Evolutionary conservation across 1,140 invertebrate species (phyloP).

Genomic region (Tetraneura akinire): DNA sequence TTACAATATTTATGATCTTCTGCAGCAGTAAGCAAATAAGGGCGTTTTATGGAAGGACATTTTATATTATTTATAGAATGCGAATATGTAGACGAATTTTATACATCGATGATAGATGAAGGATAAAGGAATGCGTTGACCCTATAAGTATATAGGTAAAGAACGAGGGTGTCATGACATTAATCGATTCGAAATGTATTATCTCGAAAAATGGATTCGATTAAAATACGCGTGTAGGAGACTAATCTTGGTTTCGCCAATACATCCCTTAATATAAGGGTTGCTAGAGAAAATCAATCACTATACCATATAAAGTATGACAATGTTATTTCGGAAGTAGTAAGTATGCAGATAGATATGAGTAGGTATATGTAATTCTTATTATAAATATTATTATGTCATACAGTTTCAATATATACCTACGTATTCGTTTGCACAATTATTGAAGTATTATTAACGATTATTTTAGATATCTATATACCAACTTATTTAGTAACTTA

Average conservation of each 20-base stretch:
- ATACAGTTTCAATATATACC: too few species aligned
- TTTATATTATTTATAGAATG: not conserved
- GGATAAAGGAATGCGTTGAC: not conserved
- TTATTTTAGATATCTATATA: too few species aligned
- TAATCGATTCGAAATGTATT: slow-evolving; percentile 37
- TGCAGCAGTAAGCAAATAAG: not conserved
- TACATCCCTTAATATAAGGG: not conserved
- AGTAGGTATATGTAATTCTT: too few species aligned
- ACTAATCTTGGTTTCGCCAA: slow-evolving; percentile 9
- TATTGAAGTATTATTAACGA: too few species aligned
- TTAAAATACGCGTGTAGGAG: not conserved
- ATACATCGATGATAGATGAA: not conserved
- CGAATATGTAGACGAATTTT: not conserved
- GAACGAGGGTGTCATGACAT: slow-evolving; percentile 17
- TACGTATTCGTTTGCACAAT: too few species aligned
- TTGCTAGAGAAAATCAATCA: slow-evolving; percentile 10
- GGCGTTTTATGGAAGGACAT: not conserved
- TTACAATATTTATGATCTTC: not conserved
- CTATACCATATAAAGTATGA: not conserved
- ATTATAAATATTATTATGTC: too few species aligned
- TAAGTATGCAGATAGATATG: too few species aligned
- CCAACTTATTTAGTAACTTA: too few species aligned
- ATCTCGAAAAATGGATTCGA: slow-evolving; percentile 3
- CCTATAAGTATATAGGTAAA: not conserved
- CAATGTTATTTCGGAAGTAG: slow-evolving; percentile 9